Conservation (phyloP, 1,140 invertebrate genomes). For the Orchestia grillus region DNA sequence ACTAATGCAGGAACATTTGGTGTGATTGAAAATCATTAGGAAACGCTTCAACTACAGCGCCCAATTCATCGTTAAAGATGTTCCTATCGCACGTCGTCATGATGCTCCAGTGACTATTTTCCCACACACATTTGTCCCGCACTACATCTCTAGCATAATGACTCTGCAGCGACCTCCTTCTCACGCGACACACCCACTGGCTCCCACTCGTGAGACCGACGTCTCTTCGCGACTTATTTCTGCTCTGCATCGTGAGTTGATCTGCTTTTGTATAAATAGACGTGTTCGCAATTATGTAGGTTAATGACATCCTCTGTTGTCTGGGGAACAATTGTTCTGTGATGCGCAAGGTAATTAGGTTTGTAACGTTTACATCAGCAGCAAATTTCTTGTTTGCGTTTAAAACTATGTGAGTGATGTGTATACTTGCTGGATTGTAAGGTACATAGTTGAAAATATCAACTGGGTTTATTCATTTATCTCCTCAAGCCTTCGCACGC, state of each 20-base stretch:
- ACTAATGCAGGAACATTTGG: too few species aligned
- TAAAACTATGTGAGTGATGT: background rate
- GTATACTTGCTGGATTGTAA: background rate
- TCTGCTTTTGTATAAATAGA: background rate
- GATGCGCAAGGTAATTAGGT: background rate
- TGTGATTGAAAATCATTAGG: too few species aligned
- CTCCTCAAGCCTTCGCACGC: too few species aligned
- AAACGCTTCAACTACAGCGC: too few species aligned
- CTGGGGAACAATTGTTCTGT: background rate
- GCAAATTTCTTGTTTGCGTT: background rate
- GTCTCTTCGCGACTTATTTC: background rate
- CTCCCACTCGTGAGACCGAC: too few species aligned
- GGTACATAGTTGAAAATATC: too few species aligned
- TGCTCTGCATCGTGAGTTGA: background rate
- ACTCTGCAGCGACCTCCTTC: background rate
- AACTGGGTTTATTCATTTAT: too few species aligned
- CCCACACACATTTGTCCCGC: too few species aligned
- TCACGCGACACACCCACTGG: background rate
- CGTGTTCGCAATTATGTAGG: background rate
- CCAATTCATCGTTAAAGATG: too few species aligned
- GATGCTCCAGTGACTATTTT: too few species aligned
- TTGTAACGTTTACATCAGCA: background rate
- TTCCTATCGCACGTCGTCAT: too few species aligned
- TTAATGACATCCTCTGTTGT: background rate
- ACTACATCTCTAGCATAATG: background rate